Percentiles rank a stretch among this genome's conserved stretches.
Evolutionary conservation across 1,140 invertebrate species (phyloP).

Genomic region (Sarcophaga bullata): DNA sequence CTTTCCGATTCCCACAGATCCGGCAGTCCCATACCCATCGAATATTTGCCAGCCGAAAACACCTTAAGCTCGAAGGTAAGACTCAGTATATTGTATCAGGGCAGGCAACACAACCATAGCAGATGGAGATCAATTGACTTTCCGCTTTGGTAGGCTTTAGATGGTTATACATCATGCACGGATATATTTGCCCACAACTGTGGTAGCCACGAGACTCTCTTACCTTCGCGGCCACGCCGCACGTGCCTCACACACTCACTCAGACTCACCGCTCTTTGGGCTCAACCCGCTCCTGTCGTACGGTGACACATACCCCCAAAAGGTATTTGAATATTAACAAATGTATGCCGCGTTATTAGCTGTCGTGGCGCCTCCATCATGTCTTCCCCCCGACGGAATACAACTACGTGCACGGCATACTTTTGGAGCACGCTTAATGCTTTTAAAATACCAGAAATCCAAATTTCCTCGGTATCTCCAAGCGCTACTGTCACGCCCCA

Average conservation of each 20-base stretch:
- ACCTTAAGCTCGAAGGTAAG: slow-evolving; percentile 87
- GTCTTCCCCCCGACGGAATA: slow-evolving; percentile 91
- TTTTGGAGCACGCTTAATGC: slow-evolving; percentile 89
- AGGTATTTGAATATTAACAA: slow-evolving; percentile 3
- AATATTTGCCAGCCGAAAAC: slow-evolving; percentile 90
- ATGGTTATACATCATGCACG: slow-evolving; percentile 86
- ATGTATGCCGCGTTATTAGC: slow-evolving; percentile 67
- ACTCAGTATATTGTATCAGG: slow-evolving; percentile 86
- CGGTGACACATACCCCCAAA: too few species aligned
- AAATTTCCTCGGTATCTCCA: slow-evolving; percentile 93
- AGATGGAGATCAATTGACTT: slow-evolving; percentile 90
- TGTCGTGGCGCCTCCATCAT: slow-evolving; percentile 90
- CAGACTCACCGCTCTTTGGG: too few species aligned
- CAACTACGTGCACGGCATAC: slow-evolving; percentile 85
- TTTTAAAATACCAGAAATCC: slow-evolving; percentile 95
- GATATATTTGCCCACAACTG: slow-evolving; percentile 94
- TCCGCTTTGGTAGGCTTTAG: slow-evolving; percentile 88
- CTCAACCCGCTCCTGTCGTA: too few species aligned
- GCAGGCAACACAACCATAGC: slow-evolving; percentile 91
- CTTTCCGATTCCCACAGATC: slow-evolving; percentile 70
- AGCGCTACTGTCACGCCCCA: slow-evolving; percentile 89
- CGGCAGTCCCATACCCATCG: slow-evolving; percentile 89
- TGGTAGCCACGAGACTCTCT: slow-evolving; percentile 93
- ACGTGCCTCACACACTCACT: too few species aligned
- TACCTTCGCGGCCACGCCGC: too few species aligned